Percentiles rank a stretch among this genome's conserved stretches.
phyloP scores from a whole-genome alignment of 2,113 vertebrate species.

The Piprites chloris region DNA sequence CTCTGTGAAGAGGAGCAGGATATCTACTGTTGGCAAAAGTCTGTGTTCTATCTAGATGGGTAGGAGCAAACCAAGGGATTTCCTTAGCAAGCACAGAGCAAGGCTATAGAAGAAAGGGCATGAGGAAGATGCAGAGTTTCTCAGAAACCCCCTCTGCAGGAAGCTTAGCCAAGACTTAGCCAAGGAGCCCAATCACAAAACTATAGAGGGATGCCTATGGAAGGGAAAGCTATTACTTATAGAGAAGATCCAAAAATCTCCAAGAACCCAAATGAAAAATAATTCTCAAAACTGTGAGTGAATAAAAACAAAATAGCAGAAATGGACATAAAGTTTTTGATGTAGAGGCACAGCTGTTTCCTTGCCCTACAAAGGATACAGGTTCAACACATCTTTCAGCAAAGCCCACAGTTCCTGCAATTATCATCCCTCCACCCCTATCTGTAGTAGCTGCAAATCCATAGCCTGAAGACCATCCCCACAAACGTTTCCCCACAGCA shows the following conservation, averaged over 20 bases:
- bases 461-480: background rate
- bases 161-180: background rate
- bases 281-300: background rate
- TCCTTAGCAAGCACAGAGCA: background rate
- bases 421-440: background rate
- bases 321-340: background rate
- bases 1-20: background rate
- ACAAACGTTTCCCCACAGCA: background rate
- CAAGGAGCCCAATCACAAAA: background rate
- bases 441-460: background rate
- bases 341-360: fast-evolving
- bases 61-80: background rate
- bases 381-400: background rate
- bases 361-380: fast-evolving
- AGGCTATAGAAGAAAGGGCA: background rate
- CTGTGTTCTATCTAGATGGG: background rate
- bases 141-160: background rate
- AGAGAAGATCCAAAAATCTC: background rate
- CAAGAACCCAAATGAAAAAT: background rate
- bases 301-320: background rate
- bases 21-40: background rate
- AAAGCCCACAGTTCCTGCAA: background rate
- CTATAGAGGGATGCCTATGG: background rate
- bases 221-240: background rate
- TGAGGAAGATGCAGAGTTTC: background rate